A percentile compares a stretch with the other conserved stretches of the same genome.
These are phyloP conservation scores for Laothoe populi DNA, from an alignment of 2,888 invertebrate genomes.

Conservation along the genomic window DNA sequence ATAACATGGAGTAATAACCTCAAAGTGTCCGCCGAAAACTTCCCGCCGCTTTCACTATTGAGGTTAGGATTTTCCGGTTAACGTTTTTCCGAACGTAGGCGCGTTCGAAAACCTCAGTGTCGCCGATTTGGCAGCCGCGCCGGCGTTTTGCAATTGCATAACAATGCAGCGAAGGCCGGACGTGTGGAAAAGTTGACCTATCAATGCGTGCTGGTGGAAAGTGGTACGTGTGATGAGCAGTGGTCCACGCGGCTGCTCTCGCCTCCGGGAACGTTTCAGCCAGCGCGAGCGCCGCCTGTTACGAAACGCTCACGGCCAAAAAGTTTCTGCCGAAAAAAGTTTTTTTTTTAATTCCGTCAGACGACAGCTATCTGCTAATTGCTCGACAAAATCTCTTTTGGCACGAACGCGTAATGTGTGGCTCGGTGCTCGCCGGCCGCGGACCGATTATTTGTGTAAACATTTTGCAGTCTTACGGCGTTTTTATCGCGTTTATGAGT, in stretches of 20 bases:
- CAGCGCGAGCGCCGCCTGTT: constrained; percentile 61
- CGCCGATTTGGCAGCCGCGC: constrained; percentile 62
- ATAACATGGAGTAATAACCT: constrained; percentile 62
- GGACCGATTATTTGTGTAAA: constrained; percentile 62
- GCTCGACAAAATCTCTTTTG: constrained; percentile 69
- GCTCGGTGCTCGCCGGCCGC: constrained; percentile 47
- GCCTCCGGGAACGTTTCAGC: constrained; percentile 70
- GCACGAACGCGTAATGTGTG: constrained; percentile 56
- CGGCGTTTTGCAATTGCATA: constrained; percentile 73
- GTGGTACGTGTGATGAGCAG: constrained; percentile 53
- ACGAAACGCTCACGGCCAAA: constrained; percentile 69
- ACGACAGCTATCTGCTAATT: constrained; percentile 75
- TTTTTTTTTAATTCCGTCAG: constrained; percentile 58
- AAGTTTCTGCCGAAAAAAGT: constrained; percentile 68
- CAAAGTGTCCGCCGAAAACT: constrained; percentile 40
- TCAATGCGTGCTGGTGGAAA: constrained; percentile 62
- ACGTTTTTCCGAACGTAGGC: constrained; percentile 60
- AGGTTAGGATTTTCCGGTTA: constrained; percentile 65
- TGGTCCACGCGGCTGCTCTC: constrained; percentile 55
- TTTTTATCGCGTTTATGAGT: constrained; percentile 54
- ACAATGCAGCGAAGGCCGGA: constrained; percentile 76
- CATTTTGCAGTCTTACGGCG: constrained; percentile 49
- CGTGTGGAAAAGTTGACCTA: constrained; percentile 71
- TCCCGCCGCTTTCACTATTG: constrained; percentile 54
- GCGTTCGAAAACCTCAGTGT: constrained; percentile 57